phyloP scores from a whole-genome alignment of 2,888 invertebrate species.

The Trisateles emortualis region DNA sequence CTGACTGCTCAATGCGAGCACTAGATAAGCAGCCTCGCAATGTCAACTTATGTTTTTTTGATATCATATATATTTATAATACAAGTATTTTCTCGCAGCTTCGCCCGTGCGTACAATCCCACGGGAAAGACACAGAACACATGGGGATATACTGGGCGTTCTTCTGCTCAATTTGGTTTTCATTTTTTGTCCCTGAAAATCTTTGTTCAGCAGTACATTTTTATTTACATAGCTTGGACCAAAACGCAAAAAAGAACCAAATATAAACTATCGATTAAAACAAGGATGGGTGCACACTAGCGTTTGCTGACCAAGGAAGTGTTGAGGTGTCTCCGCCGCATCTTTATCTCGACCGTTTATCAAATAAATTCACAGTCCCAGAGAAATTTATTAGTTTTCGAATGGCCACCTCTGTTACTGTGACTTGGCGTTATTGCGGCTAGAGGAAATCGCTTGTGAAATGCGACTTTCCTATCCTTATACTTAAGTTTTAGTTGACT shows the following conservation, averaged over 20 bases:
- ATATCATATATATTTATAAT: no score
- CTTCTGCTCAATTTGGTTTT: no score
- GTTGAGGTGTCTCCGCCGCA: slow-evolving; percentile 61
- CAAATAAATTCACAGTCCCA: slow-evolving; percentile 81
- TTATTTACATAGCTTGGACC: no score
- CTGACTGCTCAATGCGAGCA: no score
- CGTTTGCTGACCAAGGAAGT: slow-evolving; percentile 62
- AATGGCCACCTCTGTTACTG: slow-evolving; percentile 74
- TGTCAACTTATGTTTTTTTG: no score
- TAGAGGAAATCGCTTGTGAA: slow-evolving; percentile 58
- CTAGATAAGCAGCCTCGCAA: no score
- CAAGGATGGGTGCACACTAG: slow-evolving; percentile 41
- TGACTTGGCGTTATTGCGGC: slow-evolving; percentile 71
- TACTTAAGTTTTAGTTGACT: slow-evolving; percentile 38
- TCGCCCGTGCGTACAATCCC: no score
- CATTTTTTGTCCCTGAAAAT: no score
- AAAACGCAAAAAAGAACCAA: not conserved
- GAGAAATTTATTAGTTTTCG: slow-evolving; percentile 80
- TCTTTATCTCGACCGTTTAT: slow-evolving; percentile 79
- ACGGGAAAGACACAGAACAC: no score
- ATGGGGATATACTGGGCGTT: no score
- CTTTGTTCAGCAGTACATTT: no score
- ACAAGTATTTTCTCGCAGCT: no score
- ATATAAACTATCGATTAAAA: slow-evolving; percentile 2
- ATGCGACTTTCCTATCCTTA: slow-evolving; percentile 59